A percentile compares a stretch with the other conserved stretches of the same genome.
These are phyloP conservation scores for Hanleya hanleyi DNA, from an alignment of 2,888 invertebrate genomes.

Conservation along the genomic window DNA sequence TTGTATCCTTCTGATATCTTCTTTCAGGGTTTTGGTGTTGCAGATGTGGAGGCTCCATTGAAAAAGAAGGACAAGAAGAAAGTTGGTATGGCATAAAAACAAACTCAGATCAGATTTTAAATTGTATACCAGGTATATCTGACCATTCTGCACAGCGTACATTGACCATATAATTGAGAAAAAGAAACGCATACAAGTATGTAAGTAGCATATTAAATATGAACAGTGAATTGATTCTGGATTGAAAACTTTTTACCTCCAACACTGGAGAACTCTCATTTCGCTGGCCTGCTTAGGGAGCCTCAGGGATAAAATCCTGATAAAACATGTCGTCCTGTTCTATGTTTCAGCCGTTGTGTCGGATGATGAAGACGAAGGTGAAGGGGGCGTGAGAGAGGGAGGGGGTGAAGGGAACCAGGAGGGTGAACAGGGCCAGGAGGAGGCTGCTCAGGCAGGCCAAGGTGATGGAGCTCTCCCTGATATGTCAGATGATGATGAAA, in stretches of 20 bases:
- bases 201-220: too few relatives aligned
- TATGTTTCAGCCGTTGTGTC: conserved; percentile 52
- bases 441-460: conserved; percentile 28
- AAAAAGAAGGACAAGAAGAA: conserved; percentile 62
- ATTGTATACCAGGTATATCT: too few relatives aligned
- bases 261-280: too few relatives aligned
- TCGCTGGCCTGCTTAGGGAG: too few relatives aligned
- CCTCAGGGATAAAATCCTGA: too few relatives aligned
- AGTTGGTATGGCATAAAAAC: conserved; percentile 29
- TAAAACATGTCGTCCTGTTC: too few relatives aligned
- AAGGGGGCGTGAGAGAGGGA: conserved; percentile 27
- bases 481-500: conserved; percentile 67
- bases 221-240: too few relatives aligned
- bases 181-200: too few relatives aligned
- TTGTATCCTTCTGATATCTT: too few relatives aligned
- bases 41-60: conserved; percentile 62
- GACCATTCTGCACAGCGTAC: too few relatives aligned
- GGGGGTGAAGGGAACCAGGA: conserved; percentile 26
- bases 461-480: conserved; percentile 41
- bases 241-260: too few relatives aligned
- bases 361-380: conserved; percentile 60
- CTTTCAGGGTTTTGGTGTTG: conserved; percentile 70
- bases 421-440: conserved; percentile 38
- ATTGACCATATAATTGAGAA: too few relatives aligned
- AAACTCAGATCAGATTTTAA: background rate